Conservation (phyloP, 2,888 invertebrate genomes). For the Ernsta delagoae region DNA sequence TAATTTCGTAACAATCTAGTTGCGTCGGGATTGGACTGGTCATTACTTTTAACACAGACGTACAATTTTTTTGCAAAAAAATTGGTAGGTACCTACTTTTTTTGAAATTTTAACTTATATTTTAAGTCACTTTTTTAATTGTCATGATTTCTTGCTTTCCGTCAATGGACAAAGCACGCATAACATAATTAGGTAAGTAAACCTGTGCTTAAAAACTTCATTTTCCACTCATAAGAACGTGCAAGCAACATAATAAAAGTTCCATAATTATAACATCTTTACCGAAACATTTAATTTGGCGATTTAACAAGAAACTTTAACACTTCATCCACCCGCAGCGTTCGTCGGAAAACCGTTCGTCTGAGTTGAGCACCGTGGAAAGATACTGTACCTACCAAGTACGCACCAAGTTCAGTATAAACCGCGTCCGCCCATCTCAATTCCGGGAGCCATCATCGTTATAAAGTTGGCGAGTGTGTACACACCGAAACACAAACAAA, state of each 20-base stretch:
- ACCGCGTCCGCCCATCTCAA: constrained; percentile 32
- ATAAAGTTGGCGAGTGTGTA: constrained; percentile 27
- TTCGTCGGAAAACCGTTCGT: constrained; percentile 4
- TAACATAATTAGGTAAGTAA: too few species aligned
- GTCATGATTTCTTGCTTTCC: too few species aligned
- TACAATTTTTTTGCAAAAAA: not conserved
- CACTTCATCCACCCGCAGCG: not conserved
- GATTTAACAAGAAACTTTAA: not conserved
- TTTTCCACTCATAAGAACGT: too few species aligned
- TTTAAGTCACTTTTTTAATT: too few species aligned
- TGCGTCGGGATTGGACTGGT: not conserved
- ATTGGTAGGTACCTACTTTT: too few species aligned
- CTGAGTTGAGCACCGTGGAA: not conserved
- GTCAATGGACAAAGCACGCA: too few species aligned
- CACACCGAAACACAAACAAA: constrained; percentile 57
- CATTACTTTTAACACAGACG: constrained; percentile 7
- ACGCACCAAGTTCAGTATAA: constrained; percentile 14
- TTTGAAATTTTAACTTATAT: not conserved
- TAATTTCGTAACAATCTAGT: constrained; percentile 9
- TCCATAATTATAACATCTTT: not conserved
- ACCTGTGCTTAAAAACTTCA: too few species aligned
- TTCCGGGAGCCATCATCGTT: constrained; percentile 29
- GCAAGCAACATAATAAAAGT: not conserved
- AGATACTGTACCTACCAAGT: not conserved
- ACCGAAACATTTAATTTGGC: not conserved